Evolutionary conservation across 92 coral and sea anemone species (phyloP), one percentile per base, ranked within the genome.

Genomic region (Paragorgia papillata): DNA sequence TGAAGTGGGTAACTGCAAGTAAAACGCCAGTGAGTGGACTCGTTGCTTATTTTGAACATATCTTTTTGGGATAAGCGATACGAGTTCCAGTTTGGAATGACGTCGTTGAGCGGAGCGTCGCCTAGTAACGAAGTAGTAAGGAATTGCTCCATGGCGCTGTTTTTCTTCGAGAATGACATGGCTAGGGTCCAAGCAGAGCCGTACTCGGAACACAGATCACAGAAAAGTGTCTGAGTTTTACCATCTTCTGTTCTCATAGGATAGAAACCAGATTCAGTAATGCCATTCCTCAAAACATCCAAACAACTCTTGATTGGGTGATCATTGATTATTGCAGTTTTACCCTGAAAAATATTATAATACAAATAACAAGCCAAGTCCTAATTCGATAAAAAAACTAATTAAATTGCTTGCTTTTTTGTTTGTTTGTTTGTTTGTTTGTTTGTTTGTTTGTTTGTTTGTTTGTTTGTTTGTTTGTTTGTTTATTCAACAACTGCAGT

Each of bases 171-270:
- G 25, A 33, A 32, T 33, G 70, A 63, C 44, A 33, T 46, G 22
- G 35, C 28, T 28, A 63, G 20, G 19, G 70, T 63, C 70, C 70
- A 63, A 10, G 70, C 70, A 33, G 70, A 41, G n/a, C 70, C 70
- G 9, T 13, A 25, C 44, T 63, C 70, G 17, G 70, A 63, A 13
- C 49, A 33, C 50, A 63, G 25, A 30, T 63, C 70, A 37, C 70
- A 30, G 51, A 33, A 63, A 20, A 63, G 27, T 33, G 70, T 63
- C 14, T 6, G 53, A 10, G 53, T 46, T 46, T 46, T 46, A 15
- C 53, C 53, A 2, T 46, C 17, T 2, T 15, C 53, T 2, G 53
- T 46, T 9, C 7, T 15, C n/a, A 46, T 46, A 46, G 14, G 53
- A 46, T 46, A 46, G 53, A 46, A 46, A 46, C 53, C 53, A 6